A percentile compares a stretch with the other conserved stretches of the same genome.
Evolutionary conservation across 1,140 invertebrate genomes (phyloP).

Genomic region (Armadillidium nasatum): DNA sequence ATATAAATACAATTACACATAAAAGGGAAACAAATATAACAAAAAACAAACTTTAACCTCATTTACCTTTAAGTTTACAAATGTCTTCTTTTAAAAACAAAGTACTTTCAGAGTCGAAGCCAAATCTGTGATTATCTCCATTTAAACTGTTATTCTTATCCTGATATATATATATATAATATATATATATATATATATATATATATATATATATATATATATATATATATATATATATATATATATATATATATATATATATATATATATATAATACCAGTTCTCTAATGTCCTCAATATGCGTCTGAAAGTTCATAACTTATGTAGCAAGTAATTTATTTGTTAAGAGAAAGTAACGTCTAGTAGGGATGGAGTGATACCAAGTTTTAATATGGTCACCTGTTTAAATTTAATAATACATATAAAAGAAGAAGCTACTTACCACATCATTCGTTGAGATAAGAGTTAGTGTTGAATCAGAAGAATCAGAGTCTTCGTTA

Average conservation of each 20-base stretch:
- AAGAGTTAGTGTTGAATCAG: background rate
- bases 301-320: too few relatives aligned
- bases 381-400: too few relatives aligned
- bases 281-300: too few relatives aligned
- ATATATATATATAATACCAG: background rate
- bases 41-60: background rate
- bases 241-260: slow-evolving; percentile 7
- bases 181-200: slow-evolving; percentile 7
- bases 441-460: background rate
- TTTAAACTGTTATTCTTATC: slow-evolving; percentile 6
- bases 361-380: too few relatives aligned
- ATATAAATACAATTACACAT: too few relatives aligned
- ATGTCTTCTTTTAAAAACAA: slow-evolving; percentile 1
- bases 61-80: background rate
- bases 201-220: slow-evolving; percentile 11
- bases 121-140: background rate
- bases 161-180: background rate
- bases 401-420: too few relatives aligned
- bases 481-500: background rate
- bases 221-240: slow-evolving; percentile 11
- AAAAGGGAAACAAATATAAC: too few relatives aligned
- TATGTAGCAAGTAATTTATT: too few relatives aligned
- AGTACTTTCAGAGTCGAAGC: background rate
- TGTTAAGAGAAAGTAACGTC: too few relatives aligned
- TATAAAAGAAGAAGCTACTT: too few relatives aligned